These are phyloP conservation scores for Cheilosia urbana DNA, from an alignment of 2,888 invertebrate species.

Conservation along the genomic window DNA sequence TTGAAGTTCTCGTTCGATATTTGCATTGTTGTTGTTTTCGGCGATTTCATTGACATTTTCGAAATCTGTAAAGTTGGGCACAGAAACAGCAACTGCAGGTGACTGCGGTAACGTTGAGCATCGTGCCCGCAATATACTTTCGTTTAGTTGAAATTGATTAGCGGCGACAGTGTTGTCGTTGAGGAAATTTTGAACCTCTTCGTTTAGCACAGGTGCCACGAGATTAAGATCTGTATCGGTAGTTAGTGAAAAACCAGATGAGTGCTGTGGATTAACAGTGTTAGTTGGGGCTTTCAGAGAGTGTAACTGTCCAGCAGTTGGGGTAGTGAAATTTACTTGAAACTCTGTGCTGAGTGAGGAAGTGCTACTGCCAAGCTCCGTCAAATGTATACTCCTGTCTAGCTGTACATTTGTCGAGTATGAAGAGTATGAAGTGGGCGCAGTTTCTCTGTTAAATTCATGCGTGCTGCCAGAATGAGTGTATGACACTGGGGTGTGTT, in stretches of 20 bases:
- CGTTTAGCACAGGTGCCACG: constrained; percentile 70
- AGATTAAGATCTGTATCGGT: constrained; percentile 1
- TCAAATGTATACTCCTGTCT: constrained; percentile 9
- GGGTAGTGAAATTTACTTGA: constrained; percentile 24
- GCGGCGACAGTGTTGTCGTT: constrained; percentile 78
- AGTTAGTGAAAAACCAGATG: not conserved
- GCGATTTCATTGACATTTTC: constrained; percentile 83
- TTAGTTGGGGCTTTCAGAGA: constrained; percentile 10
- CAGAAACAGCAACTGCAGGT: constrained; percentile 21
- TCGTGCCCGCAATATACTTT: constrained; percentile 34
- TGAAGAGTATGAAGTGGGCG: not conserved
- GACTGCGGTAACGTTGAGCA: constrained; percentile 27
- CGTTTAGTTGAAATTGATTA: constrained; percentile 56
- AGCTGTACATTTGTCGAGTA: not conserved
- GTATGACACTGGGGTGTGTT: constrained; percentile 5
- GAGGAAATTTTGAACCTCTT: constrained; percentile 82
- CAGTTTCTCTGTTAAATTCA: not conserved
- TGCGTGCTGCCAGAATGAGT: not conserved
- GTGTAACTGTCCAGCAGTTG: constrained; percentile 60
- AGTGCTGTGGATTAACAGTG: constrained; percentile 6
- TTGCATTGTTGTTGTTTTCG: constrained; percentile 83
- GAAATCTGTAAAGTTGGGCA: constrained; percentile 55
- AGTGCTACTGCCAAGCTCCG: constrained; percentile 16
- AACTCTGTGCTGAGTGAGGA: constrained; percentile 12
- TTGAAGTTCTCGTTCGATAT: constrained; percentile 82